These are phyloP conservation scores for Oenanthe oenanthe DNA, from an alignment of 2,113 vertebrate genomes.

Conservation along the genomic window DNA sequence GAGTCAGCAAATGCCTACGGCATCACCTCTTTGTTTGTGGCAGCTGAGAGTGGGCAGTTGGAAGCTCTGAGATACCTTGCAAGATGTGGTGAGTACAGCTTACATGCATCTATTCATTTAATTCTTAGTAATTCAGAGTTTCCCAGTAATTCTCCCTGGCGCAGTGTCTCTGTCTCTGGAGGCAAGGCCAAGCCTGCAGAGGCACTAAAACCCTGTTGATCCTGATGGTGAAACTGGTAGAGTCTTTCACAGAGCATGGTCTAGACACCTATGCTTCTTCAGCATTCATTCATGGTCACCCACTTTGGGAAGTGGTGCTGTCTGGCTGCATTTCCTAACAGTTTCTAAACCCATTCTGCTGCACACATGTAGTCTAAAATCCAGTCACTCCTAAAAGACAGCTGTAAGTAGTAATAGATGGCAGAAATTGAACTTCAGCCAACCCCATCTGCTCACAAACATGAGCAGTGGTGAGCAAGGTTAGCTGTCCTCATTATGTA, in stretches of 20 bases:
- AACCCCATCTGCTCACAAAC: neutral
- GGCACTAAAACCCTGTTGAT: neutral
- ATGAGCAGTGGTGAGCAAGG: neutral
- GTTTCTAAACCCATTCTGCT: neutral
- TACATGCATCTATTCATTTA: neutral
- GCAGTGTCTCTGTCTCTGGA: neutral
- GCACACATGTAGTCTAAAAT: neutral
- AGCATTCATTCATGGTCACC: neutral
- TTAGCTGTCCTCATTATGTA: neutral
- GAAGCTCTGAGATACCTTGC: constrained; percentile 84
- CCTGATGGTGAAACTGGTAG: neutral
- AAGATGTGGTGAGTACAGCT: constrained; percentile 75
- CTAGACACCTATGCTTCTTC: neutral
- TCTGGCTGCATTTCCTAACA: neutral
- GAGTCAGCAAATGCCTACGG: constrained; percentile 84
- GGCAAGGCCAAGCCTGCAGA: neutral
- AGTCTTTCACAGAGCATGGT: neutral
- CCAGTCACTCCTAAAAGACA: neutral
- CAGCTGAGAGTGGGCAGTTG: constrained; percentile 87
- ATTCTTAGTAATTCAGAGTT: neutral
- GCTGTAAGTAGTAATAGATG: neutral
- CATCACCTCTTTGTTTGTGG: constrained; percentile 88
- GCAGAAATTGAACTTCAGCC: neutral
- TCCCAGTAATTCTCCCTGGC: neutral
- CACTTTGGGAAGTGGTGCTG: neutral